phyloP scores from a whole-genome alignment of 2,113 vertebrate genomes.

The Urocynchramus pylzowi region DNA sequence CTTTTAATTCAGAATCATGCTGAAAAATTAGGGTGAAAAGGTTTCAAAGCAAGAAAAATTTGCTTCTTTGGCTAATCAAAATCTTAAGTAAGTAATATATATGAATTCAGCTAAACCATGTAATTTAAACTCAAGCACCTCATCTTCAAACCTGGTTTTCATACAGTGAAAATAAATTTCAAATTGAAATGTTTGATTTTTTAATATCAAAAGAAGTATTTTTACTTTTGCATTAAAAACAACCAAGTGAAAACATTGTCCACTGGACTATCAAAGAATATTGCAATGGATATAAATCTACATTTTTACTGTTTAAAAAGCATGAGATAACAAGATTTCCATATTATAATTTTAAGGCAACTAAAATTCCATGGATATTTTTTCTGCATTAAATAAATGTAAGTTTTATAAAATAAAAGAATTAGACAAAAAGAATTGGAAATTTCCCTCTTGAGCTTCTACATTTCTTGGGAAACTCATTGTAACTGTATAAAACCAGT shows the following conservation, averaged over 20 bases:
- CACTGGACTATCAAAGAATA: background rate
- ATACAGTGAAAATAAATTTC: background rate
- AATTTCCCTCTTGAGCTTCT: background rate
- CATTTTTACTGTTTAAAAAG: background rate
- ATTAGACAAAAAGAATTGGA: background rate
- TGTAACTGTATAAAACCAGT: background rate
- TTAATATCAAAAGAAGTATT: background rate
- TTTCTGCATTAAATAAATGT: background rate
- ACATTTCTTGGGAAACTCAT: background rate
- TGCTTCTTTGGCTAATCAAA: background rate
- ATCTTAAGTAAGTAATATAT: background rate
- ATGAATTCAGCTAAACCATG: background rate
- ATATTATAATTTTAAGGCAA: background rate
- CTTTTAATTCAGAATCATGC: background rate
- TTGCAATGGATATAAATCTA: background rate
- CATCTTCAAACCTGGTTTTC: background rate
- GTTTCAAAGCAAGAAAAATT: background rate
- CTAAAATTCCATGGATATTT: background rate
- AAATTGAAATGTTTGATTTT: background rate
- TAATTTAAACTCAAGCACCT: background rate
- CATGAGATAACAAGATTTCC: background rate
- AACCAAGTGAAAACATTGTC: background rate
- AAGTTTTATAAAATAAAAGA: background rate
- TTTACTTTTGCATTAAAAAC: background rate
- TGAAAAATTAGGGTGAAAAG: background rate